Percentiles rank a stretch among this genome's conserved stretches.
Conservation (phyloP, 2,113 vertebrate genomes). For the Corythoichthys haematopterus region DNA sequence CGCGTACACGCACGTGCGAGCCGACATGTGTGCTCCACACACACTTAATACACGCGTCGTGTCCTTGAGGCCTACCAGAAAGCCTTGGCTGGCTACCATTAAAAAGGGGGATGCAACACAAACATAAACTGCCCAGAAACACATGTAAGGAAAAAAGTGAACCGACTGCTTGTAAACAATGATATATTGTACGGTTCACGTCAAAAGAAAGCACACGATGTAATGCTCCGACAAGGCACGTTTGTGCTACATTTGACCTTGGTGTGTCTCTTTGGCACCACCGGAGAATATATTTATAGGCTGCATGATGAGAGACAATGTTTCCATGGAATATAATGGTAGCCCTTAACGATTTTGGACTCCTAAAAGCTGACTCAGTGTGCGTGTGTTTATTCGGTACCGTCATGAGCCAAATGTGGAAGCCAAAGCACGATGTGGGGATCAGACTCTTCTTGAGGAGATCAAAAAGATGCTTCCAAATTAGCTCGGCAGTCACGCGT, state of each 20-base stretch:
- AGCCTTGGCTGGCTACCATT: conserved; percentile 26
- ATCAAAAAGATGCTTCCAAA: neutral
- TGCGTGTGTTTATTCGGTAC: neutral
- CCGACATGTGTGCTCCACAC: conserved; percentile 33
- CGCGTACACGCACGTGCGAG: conserved; percentile 17
- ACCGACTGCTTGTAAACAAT: conserved; percentile 27
- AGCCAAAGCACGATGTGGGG: conserved; percentile 1
- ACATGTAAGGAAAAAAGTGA: conserved; percentile 16
- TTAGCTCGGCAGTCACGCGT: neutral
- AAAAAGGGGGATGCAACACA: conserved; percentile 14
- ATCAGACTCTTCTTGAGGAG: neutral
- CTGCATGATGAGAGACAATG: conserved; percentile 29
- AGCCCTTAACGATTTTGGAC: conserved; percentile 19
- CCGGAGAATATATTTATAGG: conserved; percentile 44
- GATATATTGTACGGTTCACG: conserved; percentile 15
- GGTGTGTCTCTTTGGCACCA: conserved; percentile 22
- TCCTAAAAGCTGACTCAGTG: conserved; percentile 5
- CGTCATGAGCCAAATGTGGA: neutral
- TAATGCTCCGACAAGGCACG: conserved; percentile 15
- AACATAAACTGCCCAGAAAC: conserved; percentile 10
- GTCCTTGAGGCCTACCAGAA: conserved; percentile 27
- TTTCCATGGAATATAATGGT: conserved; percentile 46
- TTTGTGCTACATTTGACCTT: conserved; percentile 26
- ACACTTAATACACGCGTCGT: conserved; percentile 18
- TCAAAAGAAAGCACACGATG: conserved; percentile 29